A percentile compares a stretch with the other conserved stretches of the same genome.
Evolutionary conservation across 2,888 invertebrate genomes (phyloP).

Genomic region (Augiades crinisus): DNA sequence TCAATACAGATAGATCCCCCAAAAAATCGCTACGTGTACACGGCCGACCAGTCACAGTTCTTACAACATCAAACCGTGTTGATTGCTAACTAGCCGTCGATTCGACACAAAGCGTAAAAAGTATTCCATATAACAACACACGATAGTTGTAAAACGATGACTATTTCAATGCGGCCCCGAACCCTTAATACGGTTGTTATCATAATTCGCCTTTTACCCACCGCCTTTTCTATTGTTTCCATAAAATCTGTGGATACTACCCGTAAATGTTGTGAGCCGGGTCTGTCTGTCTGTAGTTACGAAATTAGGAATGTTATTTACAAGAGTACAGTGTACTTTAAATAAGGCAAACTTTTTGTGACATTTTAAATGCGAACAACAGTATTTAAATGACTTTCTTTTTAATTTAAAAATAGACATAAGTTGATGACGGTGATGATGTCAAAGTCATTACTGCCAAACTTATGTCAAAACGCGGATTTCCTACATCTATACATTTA

Average conservation of each 20-base stretch:
- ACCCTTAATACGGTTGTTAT: background rate
- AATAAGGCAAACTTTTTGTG: no score
- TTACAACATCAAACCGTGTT: constrained; percentile 61
- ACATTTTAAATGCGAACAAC: no score
- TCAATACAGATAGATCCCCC: background rate
- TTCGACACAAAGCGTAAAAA: constrained; percentile 69
- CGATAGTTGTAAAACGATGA: constrained; percentile 32
- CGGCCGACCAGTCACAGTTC: constrained; percentile 45
- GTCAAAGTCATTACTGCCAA: no score
- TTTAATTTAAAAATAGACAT: no score
- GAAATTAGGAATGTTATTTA: no score
- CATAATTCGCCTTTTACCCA: background rate
- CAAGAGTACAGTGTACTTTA: no score
- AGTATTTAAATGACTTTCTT: no score
- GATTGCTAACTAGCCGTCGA: constrained; percentile 60
- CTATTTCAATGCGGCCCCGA: background rate
- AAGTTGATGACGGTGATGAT: no score
- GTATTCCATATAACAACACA: constrained; percentile 63
- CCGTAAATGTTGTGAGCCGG: no score
- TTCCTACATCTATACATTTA: no score
- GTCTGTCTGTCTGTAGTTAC: background rate
- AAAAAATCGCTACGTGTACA: constrained; percentile 39
- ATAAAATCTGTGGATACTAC: background rate
- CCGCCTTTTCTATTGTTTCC: background rate
- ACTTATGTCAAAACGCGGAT: no score